Percentiles rank a stretch among this genome's conserved stretches.
These are phyloP conservation scores for Diarsia brunnea DNA, from an alignment of 2,888 invertebrate species.

Conservation along the genomic window DNA sequence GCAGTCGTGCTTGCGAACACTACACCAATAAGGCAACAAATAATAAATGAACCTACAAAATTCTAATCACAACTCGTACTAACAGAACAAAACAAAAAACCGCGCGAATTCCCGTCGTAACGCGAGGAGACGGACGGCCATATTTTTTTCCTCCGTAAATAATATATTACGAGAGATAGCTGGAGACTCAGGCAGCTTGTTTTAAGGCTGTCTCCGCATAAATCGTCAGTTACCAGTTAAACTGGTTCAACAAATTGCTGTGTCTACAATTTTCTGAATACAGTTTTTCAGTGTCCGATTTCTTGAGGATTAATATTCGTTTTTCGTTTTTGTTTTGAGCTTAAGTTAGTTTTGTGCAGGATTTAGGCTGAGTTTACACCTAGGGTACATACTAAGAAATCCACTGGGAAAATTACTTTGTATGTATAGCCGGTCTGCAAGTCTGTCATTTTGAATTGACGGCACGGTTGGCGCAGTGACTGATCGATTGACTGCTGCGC, in stretches of 20 bases:
- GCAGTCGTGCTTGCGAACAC: too few species aligned
- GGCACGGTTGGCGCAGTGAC: too few species aligned
- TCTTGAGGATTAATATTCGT: slow-evolving; percentile 52
- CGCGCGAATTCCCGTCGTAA: slow-evolving; percentile 11
- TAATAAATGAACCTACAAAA: background rate
- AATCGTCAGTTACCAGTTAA: slow-evolving; percentile 61
- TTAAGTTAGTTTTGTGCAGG: background rate
- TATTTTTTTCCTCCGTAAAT: slow-evolving; percentile 58
- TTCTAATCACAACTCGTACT: slow-evolving; percentile 12
- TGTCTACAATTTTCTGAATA: slow-evolving; percentile 61
- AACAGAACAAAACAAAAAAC: background rate
- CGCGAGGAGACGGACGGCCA: slow-evolving; percentile 18
- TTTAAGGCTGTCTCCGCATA: slow-evolving; percentile 64
- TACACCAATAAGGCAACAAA: too few species aligned
- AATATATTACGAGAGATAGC: slow-evolving; percentile 62
- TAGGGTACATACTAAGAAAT: background rate
- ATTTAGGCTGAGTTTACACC: background rate
- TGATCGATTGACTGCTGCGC: too few species aligned
- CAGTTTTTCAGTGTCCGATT: slow-evolving; percentile 60
- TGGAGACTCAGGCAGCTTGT: slow-evolving; percentile 55
- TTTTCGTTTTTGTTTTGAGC: slow-evolving; percentile 16
- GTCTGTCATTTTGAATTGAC: too few species aligned
- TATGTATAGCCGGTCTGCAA: background rate
- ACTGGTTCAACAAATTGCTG: slow-evolving; percentile 61
- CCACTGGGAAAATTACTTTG: background rate